Percentiles rank a stretch among this genome's conserved stretches.
Conservation (phyloP, 2,113 vertebrate genomes). For the Clinocottus analis region DNA sequence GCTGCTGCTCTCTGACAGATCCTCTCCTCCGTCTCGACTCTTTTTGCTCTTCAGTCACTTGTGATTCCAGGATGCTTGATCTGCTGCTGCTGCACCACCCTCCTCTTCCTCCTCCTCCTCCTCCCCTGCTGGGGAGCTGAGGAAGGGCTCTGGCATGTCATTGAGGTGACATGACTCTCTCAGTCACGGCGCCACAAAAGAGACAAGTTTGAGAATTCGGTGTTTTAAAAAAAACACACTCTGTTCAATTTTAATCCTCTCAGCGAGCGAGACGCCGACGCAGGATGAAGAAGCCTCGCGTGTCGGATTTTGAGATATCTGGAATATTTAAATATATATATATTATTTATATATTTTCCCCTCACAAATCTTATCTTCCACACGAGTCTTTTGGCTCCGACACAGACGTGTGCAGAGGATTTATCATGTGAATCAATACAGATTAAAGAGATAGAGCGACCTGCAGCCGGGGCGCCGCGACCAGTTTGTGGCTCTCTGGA, state of each 20-base stretch:
- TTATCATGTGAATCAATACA: constrained; percentile 59
- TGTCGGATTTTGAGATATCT: constrained; percentile 26
- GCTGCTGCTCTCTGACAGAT: constrained; percentile 48
- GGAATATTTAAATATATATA: not conserved
- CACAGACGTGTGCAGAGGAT: constrained; percentile 28
- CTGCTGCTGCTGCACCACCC: constrained; percentile 33
- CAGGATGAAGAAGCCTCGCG: not conserved
- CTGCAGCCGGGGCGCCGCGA: not conserved
- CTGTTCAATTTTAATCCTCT: constrained; percentile 53
- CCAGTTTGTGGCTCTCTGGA: no score
- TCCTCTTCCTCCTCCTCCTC: not conserved
- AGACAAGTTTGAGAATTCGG: constrained; percentile 51
- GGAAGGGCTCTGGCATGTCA: constrained; percentile 40
- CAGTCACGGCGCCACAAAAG: constrained; percentile 43
- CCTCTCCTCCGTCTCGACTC: constrained; percentile 20
- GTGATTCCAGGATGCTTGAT: constrained; percentile 50
- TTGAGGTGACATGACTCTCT: constrained; percentile 57
- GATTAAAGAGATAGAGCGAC: constrained; percentile 58
- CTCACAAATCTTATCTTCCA: not conserved
- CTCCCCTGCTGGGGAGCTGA: constrained; percentile 14
- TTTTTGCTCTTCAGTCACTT: constrained; percentile 47
- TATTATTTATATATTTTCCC: not conserved
- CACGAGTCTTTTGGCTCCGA: not conserved
- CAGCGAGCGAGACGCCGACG: constrained; percentile 22
- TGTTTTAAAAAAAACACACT: constrained; percentile 46